Evolutionary conservation across 2,888 invertebrate species (phyloP), one percentile per base, ranked within the genome.

Genomic region (Pristionchus japonicus): DNA sequence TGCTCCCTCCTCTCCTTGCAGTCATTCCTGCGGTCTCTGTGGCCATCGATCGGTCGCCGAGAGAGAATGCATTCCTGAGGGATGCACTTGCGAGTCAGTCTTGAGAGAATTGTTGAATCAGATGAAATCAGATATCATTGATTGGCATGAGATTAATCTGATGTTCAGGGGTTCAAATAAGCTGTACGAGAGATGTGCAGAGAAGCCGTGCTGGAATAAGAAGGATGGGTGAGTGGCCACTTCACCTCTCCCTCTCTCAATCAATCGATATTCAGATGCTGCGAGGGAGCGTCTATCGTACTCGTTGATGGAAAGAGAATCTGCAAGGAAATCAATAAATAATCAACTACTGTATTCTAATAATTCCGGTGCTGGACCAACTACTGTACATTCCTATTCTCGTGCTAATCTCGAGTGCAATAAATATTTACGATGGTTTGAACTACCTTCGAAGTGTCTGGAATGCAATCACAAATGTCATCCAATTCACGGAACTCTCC

Each of bases 31-130:
- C 49, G 82, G 82, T 31, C 27, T 82, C 7, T 82, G 82, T 52
- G 82, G 49, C 27, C 49, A 82, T 27, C 47, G 49, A 52, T 43
- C 40, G 0, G 82, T 82, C 3, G 82, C 82, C 13, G 82, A 47
- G 82, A 47, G 82, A 82, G 20, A 49, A 82, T 82, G 82, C 31
- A 47, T 82, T 31, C 82, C 82, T 15, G 31, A 82, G 15, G 82
- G 82, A 47, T 82, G 82, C 40, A 31, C 31, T 17, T 82, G 82
- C 82, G 82, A 82, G 82, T 82, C 4, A 31, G 82, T 64, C 27
- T n/a, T n/a, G n/a, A n/a, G n/a, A n/a, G n/a, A n/a, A n/a, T n/a
- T n/a, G n/a, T n/a, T n/a, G n/a, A n/a, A n/a, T n/a, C n/a, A n/a
- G n/a, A n/a, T n/a, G n/a, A n/a, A n/a, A n/a, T n/a, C n/a, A n/a